Evolutionary conservation across 2,888 invertebrate genomes (phyloP), one percentile per base, ranked within the genome.

Genomic region (Agapostemon virescens): DNA sequence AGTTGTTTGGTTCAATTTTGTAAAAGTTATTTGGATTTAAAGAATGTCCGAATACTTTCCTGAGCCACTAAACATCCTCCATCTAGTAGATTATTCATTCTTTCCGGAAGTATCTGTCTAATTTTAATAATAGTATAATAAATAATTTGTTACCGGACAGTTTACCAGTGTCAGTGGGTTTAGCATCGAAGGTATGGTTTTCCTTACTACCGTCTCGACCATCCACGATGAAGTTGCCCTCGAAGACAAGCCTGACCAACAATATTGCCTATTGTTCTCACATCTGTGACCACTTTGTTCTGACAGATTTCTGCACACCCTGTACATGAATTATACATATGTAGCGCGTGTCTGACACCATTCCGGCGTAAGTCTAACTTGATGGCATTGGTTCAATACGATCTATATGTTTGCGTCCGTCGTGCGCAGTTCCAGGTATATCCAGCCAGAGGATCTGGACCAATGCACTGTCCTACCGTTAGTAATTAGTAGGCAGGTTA

Each of bases 401-500:
- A 70, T 68, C 61, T 71, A 42, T 38, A 49, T 67, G 74, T 82
- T 81, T 81, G 81, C 81, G 49, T 61, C 26, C 64, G 70, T 64
- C 74, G 68, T 64, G 73, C 49, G 11, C 68, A n/a, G 69, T 61
- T 40, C 74, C 74, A 63, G 55, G 74, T 69, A 72, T 74, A 78
- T 71, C 74, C 78, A 72, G 55, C n/a, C 55, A 42, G 55, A 63
- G 70, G 71, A 77, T 69, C 42, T 61, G 58, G 77, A 74, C 81
- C 77, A 61, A 64, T 67, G 69, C 52, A 69, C 70, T 71, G 74
- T 69, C 52, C 71, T 30, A 69, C 42, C 30, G 72, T 33, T 55
- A 42, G 71, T 75, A 83, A 83, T 83, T 83, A 82, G 82, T 69
- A 72, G 77, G 42, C 74, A 74, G 67, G 71, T 72, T 36, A 40